A percentile compares a stretch with the other conserved stretches of the same genome.
Conservation (phyloP, 2,797 vertebrate species). For the Staurois parvus region DNA sequence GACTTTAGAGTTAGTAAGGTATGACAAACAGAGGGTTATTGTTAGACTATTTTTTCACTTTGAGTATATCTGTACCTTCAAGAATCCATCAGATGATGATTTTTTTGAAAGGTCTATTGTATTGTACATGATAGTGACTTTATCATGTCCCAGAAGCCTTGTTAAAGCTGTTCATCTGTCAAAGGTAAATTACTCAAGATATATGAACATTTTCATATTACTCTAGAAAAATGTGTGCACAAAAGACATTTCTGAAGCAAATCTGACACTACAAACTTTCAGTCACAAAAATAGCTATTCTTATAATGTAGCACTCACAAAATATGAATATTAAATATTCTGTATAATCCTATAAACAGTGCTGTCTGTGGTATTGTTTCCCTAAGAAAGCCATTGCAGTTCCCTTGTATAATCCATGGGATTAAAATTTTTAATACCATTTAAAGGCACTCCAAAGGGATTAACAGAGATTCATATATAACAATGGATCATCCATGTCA, state of each 20-base stretch:
- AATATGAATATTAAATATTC: slow-evolving; percentile 40
- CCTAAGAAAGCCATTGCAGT: slow-evolving; percentile 5
- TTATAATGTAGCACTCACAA: slow-evolving; percentile 29
- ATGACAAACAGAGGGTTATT: neutral
- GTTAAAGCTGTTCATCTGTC: slow-evolving; percentile 50
- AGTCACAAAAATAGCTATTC: slow-evolving; percentile 44
- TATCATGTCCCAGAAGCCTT: slow-evolving; percentile 41
- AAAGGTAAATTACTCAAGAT: slow-evolving; percentile 56
- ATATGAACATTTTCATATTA: slow-evolving; percentile 54
- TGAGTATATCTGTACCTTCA: neutral
- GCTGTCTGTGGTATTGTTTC: slow-evolving; percentile 21
- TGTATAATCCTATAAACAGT: slow-evolving; percentile 20
- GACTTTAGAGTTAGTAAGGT: neutral
- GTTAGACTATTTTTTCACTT: neutral
- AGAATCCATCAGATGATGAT: neutral
- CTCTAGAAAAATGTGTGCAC: slow-evolving; percentile 16
- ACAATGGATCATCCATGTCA: slow-evolving; percentile 34
- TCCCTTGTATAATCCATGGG: slow-evolving; percentile 27
- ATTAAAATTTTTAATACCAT: slow-evolving; percentile 50
- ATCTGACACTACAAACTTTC: slow-evolving; percentile 21
- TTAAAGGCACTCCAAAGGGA: slow-evolving; percentile 49
- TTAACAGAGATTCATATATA: slow-evolving; percentile 54
- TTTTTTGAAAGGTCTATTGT: neutral
- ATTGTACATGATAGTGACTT: slow-evolving; percentile 2
- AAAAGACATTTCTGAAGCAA: slow-evolving; percentile 35